phyloP scores from a whole-genome alignment of 2,797 vertebrate species.

The Geotria australis region DNA sequence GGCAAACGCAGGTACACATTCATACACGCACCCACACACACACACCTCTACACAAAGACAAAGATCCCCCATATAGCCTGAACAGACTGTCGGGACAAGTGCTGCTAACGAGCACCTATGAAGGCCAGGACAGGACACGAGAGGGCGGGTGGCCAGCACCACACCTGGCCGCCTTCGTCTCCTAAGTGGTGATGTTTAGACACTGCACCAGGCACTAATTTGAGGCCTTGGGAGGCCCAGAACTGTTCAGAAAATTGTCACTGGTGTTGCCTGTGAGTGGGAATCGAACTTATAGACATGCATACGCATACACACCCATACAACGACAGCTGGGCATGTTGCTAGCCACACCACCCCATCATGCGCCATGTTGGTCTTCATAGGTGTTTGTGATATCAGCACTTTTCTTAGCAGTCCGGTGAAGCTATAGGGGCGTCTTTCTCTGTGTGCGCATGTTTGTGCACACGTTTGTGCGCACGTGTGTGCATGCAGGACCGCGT shows the following conservation, averaged over 20 bases:
- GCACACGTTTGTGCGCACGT: background rate
- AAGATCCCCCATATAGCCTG: background rate
- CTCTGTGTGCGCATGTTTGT: background rate
- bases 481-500: conserved; percentile 36
- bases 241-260: background rate
- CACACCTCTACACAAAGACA: background rate
- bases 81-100: too few species aligned
- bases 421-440: background rate
- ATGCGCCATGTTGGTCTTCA: background rate
- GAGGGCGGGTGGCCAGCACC: background rate
- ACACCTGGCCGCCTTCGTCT: too few species aligned
- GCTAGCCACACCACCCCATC: too few species aligned
- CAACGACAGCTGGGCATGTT: background rate
- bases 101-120: too few species aligned
- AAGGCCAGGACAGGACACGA: background rate
- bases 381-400: background rate
- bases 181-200: too few species aligned
- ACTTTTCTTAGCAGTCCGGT: background rate
- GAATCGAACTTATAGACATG: too few species aligned
- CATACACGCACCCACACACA: background rate
- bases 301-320: too few species aligned
- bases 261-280: too few species aligned
- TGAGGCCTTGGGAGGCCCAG: background rate
- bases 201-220: too few species aligned
- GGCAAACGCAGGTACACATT: conserved; percentile 52